phyloP scores from a whole-genome alignment of 1,140 invertebrate genomes.

The Anthonomus grandis region DNA sequence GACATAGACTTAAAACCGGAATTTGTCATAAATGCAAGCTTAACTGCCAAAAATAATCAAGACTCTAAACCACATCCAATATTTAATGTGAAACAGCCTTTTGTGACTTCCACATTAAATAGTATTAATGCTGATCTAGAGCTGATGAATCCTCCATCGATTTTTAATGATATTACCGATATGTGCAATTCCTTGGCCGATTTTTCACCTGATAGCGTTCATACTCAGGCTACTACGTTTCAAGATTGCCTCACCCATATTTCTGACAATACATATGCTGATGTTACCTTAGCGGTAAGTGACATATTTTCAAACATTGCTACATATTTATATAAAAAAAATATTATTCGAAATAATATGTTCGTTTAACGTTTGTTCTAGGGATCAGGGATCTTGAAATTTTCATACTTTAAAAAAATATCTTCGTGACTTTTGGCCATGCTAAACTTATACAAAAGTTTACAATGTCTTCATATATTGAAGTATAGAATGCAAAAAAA shows the following conservation, averaged over 20 bases:
- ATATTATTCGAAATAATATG: too few species aligned
- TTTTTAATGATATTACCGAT: slow-evolving; percentile 60
- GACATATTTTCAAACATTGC: too few species aligned
- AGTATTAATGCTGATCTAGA: slow-evolving; percentile 54
- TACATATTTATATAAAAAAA: too few species aligned
- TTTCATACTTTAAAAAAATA: too few species aligned
- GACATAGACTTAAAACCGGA: slow-evolving; percentile 56
- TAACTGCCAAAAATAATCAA: slow-evolving; percentile 14
- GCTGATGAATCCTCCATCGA: slow-evolving; percentile 60
- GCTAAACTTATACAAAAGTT: too few species aligned
- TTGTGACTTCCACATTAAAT: slow-evolving; percentile 49
- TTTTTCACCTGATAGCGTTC: slow-evolving; percentile 57
- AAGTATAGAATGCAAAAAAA: too few species aligned
- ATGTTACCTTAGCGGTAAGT: slow-evolving; percentile 17
- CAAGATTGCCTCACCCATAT: slow-evolving; percentile 54
- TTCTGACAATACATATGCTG: slow-evolving; percentile 41
- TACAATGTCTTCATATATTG: too few species aligned
- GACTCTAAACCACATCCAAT: slow-evolving; percentile 36
- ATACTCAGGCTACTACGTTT: slow-evolving; percentile 53
- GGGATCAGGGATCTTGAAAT: too few species aligned
- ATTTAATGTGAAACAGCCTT: slow-evolving; percentile 55
- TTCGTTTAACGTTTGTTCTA: too few species aligned
- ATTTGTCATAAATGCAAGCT: slow-evolving; percentile 34
- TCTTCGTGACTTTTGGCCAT: too few species aligned
- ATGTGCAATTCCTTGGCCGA: slow-evolving; percentile 60